phyloP scores from a whole-genome alignment of 2,113 vertebrate genomes.

The Phycodurus eques region DNA sequence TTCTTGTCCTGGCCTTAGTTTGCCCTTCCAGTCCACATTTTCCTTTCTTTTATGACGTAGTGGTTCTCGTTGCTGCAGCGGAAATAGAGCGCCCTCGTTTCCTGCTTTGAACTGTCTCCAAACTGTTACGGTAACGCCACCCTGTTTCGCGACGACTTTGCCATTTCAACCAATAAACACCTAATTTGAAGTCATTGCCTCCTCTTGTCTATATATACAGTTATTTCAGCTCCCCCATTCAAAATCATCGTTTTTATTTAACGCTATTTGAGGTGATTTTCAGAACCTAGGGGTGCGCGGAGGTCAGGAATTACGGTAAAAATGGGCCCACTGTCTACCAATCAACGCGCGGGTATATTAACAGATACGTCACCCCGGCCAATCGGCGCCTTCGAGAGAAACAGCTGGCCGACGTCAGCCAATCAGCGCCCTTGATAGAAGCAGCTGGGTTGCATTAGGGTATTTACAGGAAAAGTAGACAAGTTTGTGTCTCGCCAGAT shows the following conservation, averaged over 20 bases:
- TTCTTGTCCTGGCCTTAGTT: slow-evolving; percentile 34
- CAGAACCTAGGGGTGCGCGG: not conserved
- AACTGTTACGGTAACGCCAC: slow-evolving; percentile 45
- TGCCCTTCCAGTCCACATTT: slow-evolving; percentile 56
- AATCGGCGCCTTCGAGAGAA: not conserved
- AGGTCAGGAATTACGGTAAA: not conserved
- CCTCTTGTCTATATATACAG: not conserved
- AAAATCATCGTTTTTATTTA: not conserved
- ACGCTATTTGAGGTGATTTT: not conserved
- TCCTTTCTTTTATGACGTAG: slow-evolving; percentile 51
- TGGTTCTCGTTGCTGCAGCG: slow-evolving; percentile 61
- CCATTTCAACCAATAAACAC: not conserved
- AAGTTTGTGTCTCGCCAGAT: no score
- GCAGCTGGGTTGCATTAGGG: not conserved
- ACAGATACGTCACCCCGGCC: not conserved
- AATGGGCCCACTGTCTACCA: not conserved
- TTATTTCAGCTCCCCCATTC: not conserved
- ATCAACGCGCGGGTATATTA: not conserved
- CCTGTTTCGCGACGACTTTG: not conserved
- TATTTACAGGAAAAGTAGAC: not conserved
- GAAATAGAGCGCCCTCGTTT: slow-evolving; percentile 57
- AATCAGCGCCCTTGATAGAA: not conserved
- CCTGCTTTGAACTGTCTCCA: slow-evolving; percentile 21
- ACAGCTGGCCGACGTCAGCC: not conserved
- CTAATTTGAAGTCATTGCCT: not conserved